Evolutionary conservation across 2,888 invertebrate species (phyloP).

Genomic region (Heliconius hortense): DNA sequence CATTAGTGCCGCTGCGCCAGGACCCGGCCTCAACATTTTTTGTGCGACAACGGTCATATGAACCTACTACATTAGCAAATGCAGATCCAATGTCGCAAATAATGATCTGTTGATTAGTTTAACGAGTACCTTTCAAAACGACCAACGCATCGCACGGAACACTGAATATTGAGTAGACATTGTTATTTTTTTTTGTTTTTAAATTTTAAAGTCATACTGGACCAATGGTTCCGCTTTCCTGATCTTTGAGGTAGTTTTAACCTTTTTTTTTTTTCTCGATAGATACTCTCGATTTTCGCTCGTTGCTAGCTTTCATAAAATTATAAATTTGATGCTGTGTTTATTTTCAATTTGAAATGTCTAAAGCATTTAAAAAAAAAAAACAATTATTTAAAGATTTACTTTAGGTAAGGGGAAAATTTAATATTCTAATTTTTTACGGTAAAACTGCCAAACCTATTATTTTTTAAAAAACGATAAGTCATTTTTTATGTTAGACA

Average conservation of each 20-base stretch:
- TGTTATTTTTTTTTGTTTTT: slow-evolving; percentile 36
- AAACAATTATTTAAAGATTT: too few species aligned
- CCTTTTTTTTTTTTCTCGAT: slow-evolving; percentile 27
- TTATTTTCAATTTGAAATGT: too few species aligned
- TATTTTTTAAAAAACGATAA: not conserved
- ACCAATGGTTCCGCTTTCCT: slow-evolving; percentile 67
- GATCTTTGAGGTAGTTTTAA: slow-evolving; percentile 50
- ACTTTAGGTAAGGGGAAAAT: not conserved
- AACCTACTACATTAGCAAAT: slow-evolving; percentile 29
- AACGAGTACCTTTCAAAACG: slow-evolving; percentile 31
- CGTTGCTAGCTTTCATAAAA: slow-evolving; percentile 25
- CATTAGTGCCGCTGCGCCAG: not conserved
- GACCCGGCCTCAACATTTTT: slow-evolving; percentile 12
- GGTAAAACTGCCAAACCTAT: not conserved
- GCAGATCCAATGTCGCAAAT: slow-evolving; percentile 30
- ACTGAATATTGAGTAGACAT: slow-evolving; percentile 34
- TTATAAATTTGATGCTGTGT: not conserved
- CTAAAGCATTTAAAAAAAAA: too few species aligned
- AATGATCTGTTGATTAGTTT: slow-evolving; percentile 33
- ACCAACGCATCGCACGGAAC: slow-evolving; percentile 36
- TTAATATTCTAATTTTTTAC: not conserved
- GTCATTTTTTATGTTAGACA: slow-evolving; percentile 44
- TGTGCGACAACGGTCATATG: slow-evolving; percentile 34
- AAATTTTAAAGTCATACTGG: slow-evolving; percentile 46
- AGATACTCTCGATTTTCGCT: slow-evolving; percentile 41